Base-by-base conservation (phyloP, 1,140 invertebrate species). In the Mercenaria mercenaria region DNA sequence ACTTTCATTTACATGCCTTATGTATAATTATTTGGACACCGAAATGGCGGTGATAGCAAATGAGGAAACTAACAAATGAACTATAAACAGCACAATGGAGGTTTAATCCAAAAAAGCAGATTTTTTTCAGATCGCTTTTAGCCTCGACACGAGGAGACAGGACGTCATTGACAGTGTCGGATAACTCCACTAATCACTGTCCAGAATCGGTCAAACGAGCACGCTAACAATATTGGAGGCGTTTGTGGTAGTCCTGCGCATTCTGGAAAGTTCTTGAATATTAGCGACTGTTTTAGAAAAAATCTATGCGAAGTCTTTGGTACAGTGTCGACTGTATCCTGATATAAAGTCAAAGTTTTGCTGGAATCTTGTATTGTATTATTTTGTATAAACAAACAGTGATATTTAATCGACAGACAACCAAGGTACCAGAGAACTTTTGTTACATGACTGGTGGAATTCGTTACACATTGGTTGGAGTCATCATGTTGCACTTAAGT, bases 321-420 rank as follows among this genome's bases (percentile, higher is more conserved):
- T 93, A 85, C 77, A 94, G 93, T 61, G 90, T 95, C n/a, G 94
- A 95, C 91, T 94, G 94, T 67, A 92, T 95, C 67, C 85, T 95
- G 6, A 95, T 95, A 77, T 93, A 93, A 26, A 94, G 94, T 87
- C 91, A 94, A 64, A 95, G 94, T 81, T 79, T 93, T 59, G 93
- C 93, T 29, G 92, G 92, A 86, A 92, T 93, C 74, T 50, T 94
- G 29, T 95, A 95, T 79, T 94, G 92, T 72, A 29, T 94, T 0
- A 92, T 95, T 37, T 76, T 95, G 47, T 91, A 93, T 10, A 80
- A 94, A 50, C 94, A 95, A 56, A 93, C 94, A 15, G 90, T 92
- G 8, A 90, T 92, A 37, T 95, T 92, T 86, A 90, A 94, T 69
- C 37, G 90, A 56, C 86, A 90, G 15, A 56, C 84, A 10, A 90